Evolutionary conservation across 2,888 invertebrate species (phyloP), one percentile per base, ranked within the genome.

Genomic region (Drosophila austrosaltans): DNA sequence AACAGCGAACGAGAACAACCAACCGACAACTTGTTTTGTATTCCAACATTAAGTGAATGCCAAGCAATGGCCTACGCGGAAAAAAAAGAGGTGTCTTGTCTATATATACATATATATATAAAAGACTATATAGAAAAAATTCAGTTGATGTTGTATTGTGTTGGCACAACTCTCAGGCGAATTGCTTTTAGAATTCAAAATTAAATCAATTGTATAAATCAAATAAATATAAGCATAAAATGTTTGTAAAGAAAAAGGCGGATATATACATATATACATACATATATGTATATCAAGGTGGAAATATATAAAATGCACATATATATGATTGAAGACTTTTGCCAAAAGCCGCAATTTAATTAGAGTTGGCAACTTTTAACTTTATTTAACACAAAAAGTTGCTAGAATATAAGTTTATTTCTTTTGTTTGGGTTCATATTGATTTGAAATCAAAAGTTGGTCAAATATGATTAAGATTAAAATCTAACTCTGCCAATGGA

Each of bases 11-110:
- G 54, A 66, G 54, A 42, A 54, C 53, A 60, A 72, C 72, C 72
- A 63, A 75, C 53, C 75, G 69, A 73, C 79, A 76, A 80, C 81
- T 88, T 75, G 81, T 78, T 76, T 77, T 71, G 67, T 66, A 63
- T 81, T 72, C 68, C 68, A 71, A 25, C 48, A 48, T 44, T 16
- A 42, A 42, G 42, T 42, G 42, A 42, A 42, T 42, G 42, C 42
- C 42, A 42, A 42, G 42, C 42, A 16, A 44, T 63, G 61, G 58
- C 82, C 86, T 77, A 85, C 86, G 72, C 82, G 73, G 63, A 71
- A 76, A 84, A 71, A 76, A 84, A 48, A 48, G 48, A 48, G 48
- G 48, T 48, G 48, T 48, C 25, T 48, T 36, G 10, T 65, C 53
- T 59, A n/a, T 39, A 16, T 16, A 16, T 16, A 16, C 2, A 4